These are phyloP conservation scores for Thalassoma bifasciatum DNA, from an alignment of 2,113 vertebrate species.

Conservation along the genomic window DNA sequence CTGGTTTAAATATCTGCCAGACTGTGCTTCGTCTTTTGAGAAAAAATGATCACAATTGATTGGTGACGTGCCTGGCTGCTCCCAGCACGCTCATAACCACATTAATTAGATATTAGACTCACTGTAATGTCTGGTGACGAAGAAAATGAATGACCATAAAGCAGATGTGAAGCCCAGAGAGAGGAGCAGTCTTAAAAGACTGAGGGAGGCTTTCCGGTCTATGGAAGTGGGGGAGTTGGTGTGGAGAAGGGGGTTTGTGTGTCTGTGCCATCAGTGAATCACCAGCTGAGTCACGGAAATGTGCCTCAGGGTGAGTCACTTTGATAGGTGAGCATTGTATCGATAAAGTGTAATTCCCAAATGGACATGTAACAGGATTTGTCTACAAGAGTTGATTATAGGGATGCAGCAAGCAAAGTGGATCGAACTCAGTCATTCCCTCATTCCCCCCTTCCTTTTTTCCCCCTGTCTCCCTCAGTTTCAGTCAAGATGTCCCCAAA, in stretches of 20 bases:
- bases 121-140: constrained; percentile 7
- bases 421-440: constrained; percentile 26
- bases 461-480: constrained; percentile 78
- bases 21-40: neutral
- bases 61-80: constrained; percentile 26
- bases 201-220: constrained; percentile 11
- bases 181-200: neutral
- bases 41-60: constrained; percentile 41
- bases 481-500: constrained; percentile 92
- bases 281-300: constrained; percentile 49
- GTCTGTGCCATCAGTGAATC: constrained; percentile 27
- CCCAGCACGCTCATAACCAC: constrained; percentile 9
- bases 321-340: constrained; percentile 42
- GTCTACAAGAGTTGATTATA: constrained; percentile 42
- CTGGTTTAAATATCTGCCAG: neutral
- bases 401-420: constrained; percentile 29
- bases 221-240: neutral
- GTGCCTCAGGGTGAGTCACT: constrained; percentile 62
- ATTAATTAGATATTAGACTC: constrained; percentile 32
- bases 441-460: neutral
- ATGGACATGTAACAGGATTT: constrained; percentile 66
- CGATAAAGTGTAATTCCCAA: constrained; percentile 49
- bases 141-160: constrained; percentile 1
- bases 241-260: neutral
- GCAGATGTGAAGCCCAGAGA: neutral